Evolutionary conservation across 2,888 invertebrate genomes (phyloP), one percentile per base, ranked within the genome.

Genomic region (Scelioninae gen. 2): DNA sequence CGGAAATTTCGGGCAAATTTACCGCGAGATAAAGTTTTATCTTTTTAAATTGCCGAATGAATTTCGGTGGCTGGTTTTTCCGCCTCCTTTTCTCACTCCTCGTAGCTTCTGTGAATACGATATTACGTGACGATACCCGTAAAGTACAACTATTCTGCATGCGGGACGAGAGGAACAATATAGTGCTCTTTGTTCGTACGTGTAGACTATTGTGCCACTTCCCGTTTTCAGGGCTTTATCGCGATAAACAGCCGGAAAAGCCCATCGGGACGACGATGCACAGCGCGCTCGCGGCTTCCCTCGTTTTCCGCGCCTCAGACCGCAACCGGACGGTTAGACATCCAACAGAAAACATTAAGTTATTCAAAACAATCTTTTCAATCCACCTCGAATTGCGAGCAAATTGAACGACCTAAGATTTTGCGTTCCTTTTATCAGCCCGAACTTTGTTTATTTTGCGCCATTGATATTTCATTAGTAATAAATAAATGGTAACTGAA

Each of bases 221-320:
- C 80, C 80, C 78, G 81, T 79, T 80, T 77, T 76, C 79, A 76
- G 80, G 77, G 80, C 67, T 73, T 67, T 80, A 81, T 79, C 81
- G 79, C 80, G 80, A 81, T 81, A 80, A 81, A 80, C 80, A 80
- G 78, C 80, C 80, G 81, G 81, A 81, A 81, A 81, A 80, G 78
- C 80, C 72, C 69, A 74, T 74, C 78, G 76, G 79, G 80, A 80
- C 77, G 80, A 80, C 78, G 78, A 74, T 69, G 48, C 74, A 73
- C 67, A 67, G 61, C 73, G 69, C 65, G 58, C 65, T 75, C 71
- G 75, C 60, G 76, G 73, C 73, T 78, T 68, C 68, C 74, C 77
- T 73, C 77, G 64, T 74, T 75, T 73, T 73, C 76, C 76, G 52
- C 69, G 65, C 61, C 64, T 72, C 63, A 53, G 31, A 69, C 67